These are phyloP conservation scores for Salpingus planirostris DNA, from an alignment of 2,888 invertebrate genomes.

Conservation along the genomic window DNA sequence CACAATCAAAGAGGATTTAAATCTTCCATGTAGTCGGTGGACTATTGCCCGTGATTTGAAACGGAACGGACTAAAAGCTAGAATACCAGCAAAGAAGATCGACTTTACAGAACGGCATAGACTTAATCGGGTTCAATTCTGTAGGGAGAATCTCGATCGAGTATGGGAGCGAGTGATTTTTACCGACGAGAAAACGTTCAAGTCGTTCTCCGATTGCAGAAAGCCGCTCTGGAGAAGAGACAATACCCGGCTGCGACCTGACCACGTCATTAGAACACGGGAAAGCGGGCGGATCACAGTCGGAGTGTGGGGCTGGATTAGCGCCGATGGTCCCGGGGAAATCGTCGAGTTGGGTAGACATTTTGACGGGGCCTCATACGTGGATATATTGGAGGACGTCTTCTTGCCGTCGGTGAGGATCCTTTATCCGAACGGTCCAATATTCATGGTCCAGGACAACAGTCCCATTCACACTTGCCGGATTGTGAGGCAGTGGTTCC, in stretches of 20 bases:
- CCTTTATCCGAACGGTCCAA: background rate
- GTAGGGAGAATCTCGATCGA: background rate
- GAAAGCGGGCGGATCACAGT: slow-evolving; percentile 1
- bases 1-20: background rate
- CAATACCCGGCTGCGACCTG: background rate
- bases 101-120: background rate
- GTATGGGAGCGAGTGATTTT: slow-evolving; percentile 2
- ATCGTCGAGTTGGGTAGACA: background rate
- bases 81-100: slow-evolving; percentile 3
- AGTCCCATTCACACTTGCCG: background rate
- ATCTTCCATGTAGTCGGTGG: background rate
- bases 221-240: slow-evolving; percentile 1
- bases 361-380: background rate
- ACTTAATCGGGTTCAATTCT: slow-evolving; percentile 1
- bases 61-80: slow-evolving; percentile 1
- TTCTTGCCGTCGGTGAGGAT: background rate
- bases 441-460: slow-evolving; percentile 2
- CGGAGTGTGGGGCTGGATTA: slow-evolving; percentile 3
- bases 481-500: slow-evolving; percentile 3
- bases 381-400: slow-evolving; percentile 1
- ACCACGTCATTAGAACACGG: background rate
- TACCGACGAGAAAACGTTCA: slow-evolving; percentile 1
- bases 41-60: background rate
- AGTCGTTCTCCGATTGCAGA: background rate
- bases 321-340: slow-evolving; percentile 1